Base-by-base conservation (phyloP, 2,797 vertebrate genomes). In the Scolopax bukidnonensis region DNA sequence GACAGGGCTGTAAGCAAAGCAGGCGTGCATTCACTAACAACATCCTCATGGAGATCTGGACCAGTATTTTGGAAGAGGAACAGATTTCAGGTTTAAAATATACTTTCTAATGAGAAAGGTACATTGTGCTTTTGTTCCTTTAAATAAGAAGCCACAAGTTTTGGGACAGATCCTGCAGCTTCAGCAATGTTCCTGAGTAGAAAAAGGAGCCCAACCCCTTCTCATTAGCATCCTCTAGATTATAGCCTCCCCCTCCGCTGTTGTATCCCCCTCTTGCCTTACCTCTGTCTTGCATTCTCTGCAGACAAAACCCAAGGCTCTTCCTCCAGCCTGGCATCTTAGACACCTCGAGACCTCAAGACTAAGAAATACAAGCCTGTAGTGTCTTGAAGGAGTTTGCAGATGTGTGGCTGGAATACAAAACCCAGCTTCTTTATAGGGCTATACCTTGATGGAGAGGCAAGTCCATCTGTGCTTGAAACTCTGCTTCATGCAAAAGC, bases 241-340 rank as follows among this genome's bases (percentile, higher is more conserved):
- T 50, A 27, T 3, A 79, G 56, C 27, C 19, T 85, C 24, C 30
- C 40, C 15, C 30, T 54, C 45, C 2, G 2, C 20, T 53, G 23
- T 23, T 3, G 0, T 7, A 40, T 38, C 67, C 48, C 70, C 61
- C 6, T 63, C 56, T 70, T 71, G 70, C 48, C 96, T 97, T 96
- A 97, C 97, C 96, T 97, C 96, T 89, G 90, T 94, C 91, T 65
- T 82, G 94, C 53, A 90, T 91, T 77, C 91, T 91, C 69, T 24
- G 25, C 65, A 96, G 92, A 92, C 96, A 97, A 61, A 94, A 96
- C 6, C 4, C 36, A 65, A 97, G 80, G 90, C 79, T 96, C 30
- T 84, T 97, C 71, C 86, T 97, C 96, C 96, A 97, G 79, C 96
- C 54, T 1, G 89, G 95, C 96, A 97, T 98, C 47, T 76, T 93